Percentiles rank a stretch among this genome's conserved stretches.
These are phyloP conservation scores for Ctenochaetus hawaiiensis DNA, from an alignment of 2,797 vertebrate species.

Conservation along the genomic window DNA sequence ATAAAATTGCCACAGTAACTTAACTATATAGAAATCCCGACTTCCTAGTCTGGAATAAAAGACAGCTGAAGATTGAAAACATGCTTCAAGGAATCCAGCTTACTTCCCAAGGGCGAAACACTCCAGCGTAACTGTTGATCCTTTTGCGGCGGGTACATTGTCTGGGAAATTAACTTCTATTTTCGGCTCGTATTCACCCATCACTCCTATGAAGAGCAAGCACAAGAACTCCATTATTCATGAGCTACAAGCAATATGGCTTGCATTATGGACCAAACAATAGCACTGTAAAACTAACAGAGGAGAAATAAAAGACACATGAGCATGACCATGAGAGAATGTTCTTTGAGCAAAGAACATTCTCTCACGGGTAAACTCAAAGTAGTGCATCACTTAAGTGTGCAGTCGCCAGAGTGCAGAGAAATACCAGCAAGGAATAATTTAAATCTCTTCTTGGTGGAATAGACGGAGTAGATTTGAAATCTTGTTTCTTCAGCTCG, in stretches of 20 bases:
- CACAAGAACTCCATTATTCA: constrained; percentile 80
- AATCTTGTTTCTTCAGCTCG: constrained; percentile 40
- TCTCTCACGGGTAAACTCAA: constrained; percentile 70
- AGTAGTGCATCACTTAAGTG: constrained; percentile 60
- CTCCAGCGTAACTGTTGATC: constrained; percentile 93
- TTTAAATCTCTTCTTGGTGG: constrained; percentile 54
- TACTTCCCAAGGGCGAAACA: constrained; percentile 98
- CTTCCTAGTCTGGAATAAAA: constrained; percentile 56
- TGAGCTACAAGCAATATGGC: constrained; percentile 72
- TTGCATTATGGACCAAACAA: constrained; percentile 68
- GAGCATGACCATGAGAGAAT: constrained; percentile 31
- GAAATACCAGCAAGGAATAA: constrained; percentile 68
- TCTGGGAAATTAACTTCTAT: constrained; percentile 98
- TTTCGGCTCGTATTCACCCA: constrained; percentile 99
- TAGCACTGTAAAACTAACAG: constrained; percentile 63
- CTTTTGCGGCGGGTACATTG: constrained; percentile 93
- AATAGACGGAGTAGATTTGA: constrained; percentile 39
- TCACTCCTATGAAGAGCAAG: constrained; percentile 87
- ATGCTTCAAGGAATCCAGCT: constrained; percentile 83
- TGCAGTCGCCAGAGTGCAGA: constrained; percentile 51
- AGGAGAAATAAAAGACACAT: constrained; percentile 69
- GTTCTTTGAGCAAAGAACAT: constrained; percentile 39
- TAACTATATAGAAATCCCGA: constrained; percentile 53
- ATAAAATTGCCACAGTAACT: constrained; percentile 67
- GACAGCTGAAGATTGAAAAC: constrained; percentile 71